A percentile compares a stretch with the other conserved stretches of the same genome.
Evolutionary conservation across 2,797 vertebrate genomes (phyloP).

Genomic region (Microctenopoma steveboyesi): DNA sequence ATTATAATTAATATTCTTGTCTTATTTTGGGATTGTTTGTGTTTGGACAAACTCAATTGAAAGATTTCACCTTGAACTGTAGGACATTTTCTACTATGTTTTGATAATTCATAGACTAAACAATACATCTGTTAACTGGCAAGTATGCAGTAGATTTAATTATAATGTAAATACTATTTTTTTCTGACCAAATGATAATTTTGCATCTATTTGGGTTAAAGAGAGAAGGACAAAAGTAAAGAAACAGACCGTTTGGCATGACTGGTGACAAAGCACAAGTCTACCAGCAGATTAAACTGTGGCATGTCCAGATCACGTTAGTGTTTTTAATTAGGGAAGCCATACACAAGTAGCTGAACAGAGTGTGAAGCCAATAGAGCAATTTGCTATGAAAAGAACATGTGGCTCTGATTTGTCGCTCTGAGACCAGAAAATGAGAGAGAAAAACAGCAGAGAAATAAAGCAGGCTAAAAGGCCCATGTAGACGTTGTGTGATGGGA

Average conservation of each 20-base stretch:
- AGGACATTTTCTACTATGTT: neutral
- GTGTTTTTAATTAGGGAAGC: conserved; percentile 56
- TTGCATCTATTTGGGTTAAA: neutral
- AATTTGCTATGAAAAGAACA: conserved; percentile 72
- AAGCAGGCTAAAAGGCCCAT: conserved; percentile 52
- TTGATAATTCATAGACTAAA: conserved; percentile 4
- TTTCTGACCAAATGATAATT: neutral
- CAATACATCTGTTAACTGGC: neutral
- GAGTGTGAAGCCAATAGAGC: conserved; percentile 55
- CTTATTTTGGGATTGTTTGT: neutral
- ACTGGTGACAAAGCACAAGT: conserved; percentile 23
- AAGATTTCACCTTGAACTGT: neutral
- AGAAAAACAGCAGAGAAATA: conserved; percentile 64
- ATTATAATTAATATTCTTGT: neutral
- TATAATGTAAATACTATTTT: neutral
- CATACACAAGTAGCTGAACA: conserved; percentile 49
- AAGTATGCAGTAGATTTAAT: conserved; percentile 1
- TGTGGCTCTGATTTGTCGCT: conserved; percentile 70
- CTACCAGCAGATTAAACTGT: conserved; percentile 34
- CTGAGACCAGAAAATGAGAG: conserved; percentile 65
- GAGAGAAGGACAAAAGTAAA: conserved; percentile 8
- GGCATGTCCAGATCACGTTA: conserved; percentile 55
- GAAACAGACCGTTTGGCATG: conserved; percentile 5
- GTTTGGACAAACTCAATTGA: neutral
- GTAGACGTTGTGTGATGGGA: conserved; percentile 53